Evolutionary conservation across 2,888 invertebrate species (phyloP).

Genomic region (Epinotia ramella): DNA sequence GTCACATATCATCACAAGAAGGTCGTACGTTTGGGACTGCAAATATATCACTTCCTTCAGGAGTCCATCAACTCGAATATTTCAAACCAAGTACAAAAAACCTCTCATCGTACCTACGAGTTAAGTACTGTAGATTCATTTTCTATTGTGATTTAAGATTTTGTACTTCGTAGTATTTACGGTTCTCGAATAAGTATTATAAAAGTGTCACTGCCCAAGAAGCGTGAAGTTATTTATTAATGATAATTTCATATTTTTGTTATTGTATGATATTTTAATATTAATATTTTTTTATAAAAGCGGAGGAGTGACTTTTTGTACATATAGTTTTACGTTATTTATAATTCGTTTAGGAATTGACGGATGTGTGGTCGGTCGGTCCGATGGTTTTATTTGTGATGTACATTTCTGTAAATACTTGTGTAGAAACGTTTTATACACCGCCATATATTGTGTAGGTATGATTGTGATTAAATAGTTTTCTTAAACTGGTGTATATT

Average conservation of each 20-base stretch:
- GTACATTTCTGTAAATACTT: slow-evolving; percentile 73
- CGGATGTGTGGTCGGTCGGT: slow-evolving; percentile 55
- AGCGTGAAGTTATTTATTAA: slow-evolving; percentile 58
- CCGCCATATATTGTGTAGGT: slow-evolving; percentile 54
- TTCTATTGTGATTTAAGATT: slow-evolving; percentile 43
- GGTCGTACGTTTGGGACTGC: slow-evolving; percentile 36
- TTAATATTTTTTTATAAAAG: slow-evolving; percentile 60
- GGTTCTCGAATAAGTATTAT: slow-evolving; percentile 55
- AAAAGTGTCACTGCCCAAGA: slow-evolving; percentile 68
- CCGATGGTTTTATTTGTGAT: slow-evolving; percentile 52
- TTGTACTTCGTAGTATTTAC: slow-evolving; percentile 46
- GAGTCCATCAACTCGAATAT: slow-evolving; percentile 31
- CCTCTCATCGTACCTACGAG: slow-evolving; percentile 39
- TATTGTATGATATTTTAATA: slow-evolving; percentile 63
- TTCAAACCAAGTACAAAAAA: slow-evolving; percentile 43
- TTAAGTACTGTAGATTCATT: slow-evolving; percentile 34
- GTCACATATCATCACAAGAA: slow-evolving; percentile 41
- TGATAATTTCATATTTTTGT: slow-evolving; percentile 58
- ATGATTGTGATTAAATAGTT: slow-evolving; percentile 69
- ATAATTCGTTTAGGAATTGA: slow-evolving; percentile 64
- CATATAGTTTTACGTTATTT: slow-evolving; percentile 76
- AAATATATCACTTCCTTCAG: slow-evolving; percentile 28
- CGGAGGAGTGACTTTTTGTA: slow-evolving; percentile 71
- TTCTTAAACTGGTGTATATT: slow-evolving; percentile 69
- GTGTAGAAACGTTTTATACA: slow-evolving; percentile 61